Percentiles rank a stretch among this genome's conserved stretches.
Conservation (phyloP, 2,113 vertebrate species). For the Machaerirhynchus nigripectus region DNA sequence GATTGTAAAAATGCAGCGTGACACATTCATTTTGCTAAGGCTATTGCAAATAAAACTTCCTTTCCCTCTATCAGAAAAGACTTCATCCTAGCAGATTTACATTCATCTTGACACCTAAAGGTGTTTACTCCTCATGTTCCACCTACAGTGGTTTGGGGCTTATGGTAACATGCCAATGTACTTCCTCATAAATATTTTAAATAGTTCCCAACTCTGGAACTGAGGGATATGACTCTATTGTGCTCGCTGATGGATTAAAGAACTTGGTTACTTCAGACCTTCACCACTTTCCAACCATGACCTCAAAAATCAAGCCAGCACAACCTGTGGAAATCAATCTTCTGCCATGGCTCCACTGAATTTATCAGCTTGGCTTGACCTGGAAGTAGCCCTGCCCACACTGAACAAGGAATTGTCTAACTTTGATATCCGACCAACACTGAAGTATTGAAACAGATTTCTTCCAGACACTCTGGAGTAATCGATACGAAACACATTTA, state of each 20-base stretch:
- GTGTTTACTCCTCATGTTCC: background rate
- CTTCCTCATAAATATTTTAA: background rate
- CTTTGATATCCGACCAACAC: background rate
- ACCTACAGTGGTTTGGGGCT: background rate
- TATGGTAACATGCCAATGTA: background rate
- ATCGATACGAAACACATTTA: background rate
- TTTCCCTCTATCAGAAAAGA: background rate
- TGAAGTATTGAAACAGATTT: background rate
- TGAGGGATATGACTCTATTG: accelerated
- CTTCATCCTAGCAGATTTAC: background rate
- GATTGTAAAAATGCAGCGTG: background rate
- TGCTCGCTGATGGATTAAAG: background rate
- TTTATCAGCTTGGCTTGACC: background rate
- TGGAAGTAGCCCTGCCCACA: background rate
- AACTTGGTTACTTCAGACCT: background rate
- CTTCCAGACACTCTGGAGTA: background rate
- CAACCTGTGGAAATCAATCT: background rate
- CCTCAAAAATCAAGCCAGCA: background rate
- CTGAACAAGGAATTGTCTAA: background rate
- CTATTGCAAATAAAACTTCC: background rate
- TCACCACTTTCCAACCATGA: background rate
- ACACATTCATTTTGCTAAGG: background rate
- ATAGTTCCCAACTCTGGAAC: background rate
- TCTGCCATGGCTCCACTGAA: background rate
- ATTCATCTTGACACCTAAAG: background rate